phyloP scores from a whole-genome alignment of 2,113 vertebrate genomes.

The Microcebus ravelobensis region DNA sequence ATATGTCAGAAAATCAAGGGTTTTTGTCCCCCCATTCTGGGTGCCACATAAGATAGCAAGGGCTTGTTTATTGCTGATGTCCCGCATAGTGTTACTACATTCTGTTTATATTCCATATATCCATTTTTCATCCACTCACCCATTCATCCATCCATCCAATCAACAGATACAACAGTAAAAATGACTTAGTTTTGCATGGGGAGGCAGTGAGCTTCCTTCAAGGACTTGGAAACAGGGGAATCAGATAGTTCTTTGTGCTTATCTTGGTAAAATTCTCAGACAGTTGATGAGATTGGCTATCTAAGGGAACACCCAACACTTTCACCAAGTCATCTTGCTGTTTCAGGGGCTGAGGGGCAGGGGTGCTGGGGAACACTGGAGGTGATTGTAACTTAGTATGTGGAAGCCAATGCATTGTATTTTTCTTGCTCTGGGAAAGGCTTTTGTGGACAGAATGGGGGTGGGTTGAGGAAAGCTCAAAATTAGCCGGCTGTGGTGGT shows the following conservation, averaged over 20 bases:
- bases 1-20: neutral
- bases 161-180: conserved; percentile 14
- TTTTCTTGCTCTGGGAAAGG: neutral
- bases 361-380: neutral
- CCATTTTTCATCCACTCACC: neutral
- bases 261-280: neutral
- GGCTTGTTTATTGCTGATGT: neutral
- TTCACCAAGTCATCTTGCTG: neutral
- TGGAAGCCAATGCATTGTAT: neutral
- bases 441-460: neutral
- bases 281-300: neutral
- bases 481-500: too few relatives aligned
- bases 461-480: neutral
- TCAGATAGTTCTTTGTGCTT: neutral
- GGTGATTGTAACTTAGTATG: neutral
- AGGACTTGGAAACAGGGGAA: neutral
- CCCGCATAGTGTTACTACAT: neutral
- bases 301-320: neutral
- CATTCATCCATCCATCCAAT: neutral
- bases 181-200: neutral
- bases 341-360: neutral
- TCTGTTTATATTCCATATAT: neutral
- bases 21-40: neutral
- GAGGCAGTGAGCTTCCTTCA: neutral
- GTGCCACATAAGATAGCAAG: neutral